Evolutionary conservation across 92 coral and sea anemone genomes (phyloP).

Genomic region (Actinernus sp.): DNA sequence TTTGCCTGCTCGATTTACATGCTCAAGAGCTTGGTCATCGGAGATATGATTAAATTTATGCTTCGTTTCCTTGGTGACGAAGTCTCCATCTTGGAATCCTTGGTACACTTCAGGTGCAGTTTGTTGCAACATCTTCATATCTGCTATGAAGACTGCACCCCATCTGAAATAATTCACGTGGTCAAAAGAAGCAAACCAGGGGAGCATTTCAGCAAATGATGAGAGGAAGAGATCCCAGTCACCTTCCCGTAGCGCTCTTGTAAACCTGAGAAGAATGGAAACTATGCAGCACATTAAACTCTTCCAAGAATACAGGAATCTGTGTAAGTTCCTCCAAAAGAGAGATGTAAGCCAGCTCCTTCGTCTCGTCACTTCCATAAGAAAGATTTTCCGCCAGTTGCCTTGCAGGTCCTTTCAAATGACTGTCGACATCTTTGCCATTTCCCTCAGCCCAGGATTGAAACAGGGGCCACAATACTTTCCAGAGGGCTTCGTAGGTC

Average conservation of each 20-base stretch:
- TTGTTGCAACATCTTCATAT: too few species aligned
- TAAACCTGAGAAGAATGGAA: constrained; percentile 60
- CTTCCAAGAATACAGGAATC: too few species aligned
- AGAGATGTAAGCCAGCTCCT: not conserved
- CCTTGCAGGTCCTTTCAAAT: constrained; percentile 38
- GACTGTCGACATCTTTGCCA: constrained; percentile 25
- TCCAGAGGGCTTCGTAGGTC: constrained; percentile 25
- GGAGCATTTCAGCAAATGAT: constrained; percentile 74
- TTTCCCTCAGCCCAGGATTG: constrained; percentile 21
- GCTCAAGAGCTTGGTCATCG: not conserved
- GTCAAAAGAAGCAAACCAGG: constrained; percentile 71
- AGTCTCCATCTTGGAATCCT: too few species aligned
- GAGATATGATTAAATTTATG: constrained; percentile 13
- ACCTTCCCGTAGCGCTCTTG: constrained; percentile 71
- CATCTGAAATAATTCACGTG: constrained; percentile 66
- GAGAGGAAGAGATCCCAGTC: constrained; percentile 71
- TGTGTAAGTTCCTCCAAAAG: constrained; percentile 1
- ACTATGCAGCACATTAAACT: constrained; percentile 32
- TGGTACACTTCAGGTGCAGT: too few species aligned
- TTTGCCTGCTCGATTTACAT: too few species aligned
- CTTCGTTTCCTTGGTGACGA: constrained; percentile 61
- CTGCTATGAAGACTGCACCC: too few species aligned
- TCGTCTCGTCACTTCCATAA: not conserved
- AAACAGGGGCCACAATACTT: constrained; percentile 37
- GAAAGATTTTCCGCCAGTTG: constrained; percentile 12